Conservation (phyloP, 1,140 invertebrate genomes). For the Cydia strobilella region DNA sequence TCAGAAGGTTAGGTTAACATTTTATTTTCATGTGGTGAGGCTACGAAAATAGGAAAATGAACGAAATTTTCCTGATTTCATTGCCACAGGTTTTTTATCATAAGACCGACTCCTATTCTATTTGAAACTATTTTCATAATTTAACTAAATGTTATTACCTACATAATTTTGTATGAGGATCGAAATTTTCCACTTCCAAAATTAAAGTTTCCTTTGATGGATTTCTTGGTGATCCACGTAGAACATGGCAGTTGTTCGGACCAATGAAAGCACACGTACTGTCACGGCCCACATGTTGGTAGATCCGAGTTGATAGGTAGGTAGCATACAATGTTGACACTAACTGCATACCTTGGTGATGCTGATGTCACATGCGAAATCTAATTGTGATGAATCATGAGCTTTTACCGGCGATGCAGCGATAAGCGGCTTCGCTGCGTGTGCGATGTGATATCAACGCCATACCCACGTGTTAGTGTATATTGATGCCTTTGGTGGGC, state of each 20-base stretch:
- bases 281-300: not conserved
- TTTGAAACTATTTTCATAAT: too few species aligned
- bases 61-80: not conserved
- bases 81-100: too few species aligned
- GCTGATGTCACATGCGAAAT: slow-evolving; percentile 72
- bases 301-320: slow-evolving; percentile 32
- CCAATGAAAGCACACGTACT: not conserved
- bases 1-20: too few species aligned
- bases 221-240: not conserved
- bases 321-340: slow-evolving; percentile 38
- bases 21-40: too few species aligned
- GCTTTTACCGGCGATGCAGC: slow-evolving; percentile 74
- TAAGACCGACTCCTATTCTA: too few species aligned
- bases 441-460: slow-evolving; percentile 56
- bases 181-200: too few species aligned
- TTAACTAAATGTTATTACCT: too few species aligned
- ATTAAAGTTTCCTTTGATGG: too few species aligned
- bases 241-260: not conserved
- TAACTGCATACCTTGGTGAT: slow-evolving; percentile 58
- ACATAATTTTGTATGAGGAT: too few species aligned
- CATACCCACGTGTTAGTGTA: slow-evolving; percentile 72
- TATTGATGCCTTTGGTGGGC: slow-evolving; percentile 71
- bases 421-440: slow-evolving; percentile 65
- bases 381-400: slow-evolving; percentile 74
- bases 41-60: not conserved